These are phyloP conservation scores for Sipha flava DNA, from an alignment of 1,140 invertebrate species.

Conservation along the genomic window DNA sequence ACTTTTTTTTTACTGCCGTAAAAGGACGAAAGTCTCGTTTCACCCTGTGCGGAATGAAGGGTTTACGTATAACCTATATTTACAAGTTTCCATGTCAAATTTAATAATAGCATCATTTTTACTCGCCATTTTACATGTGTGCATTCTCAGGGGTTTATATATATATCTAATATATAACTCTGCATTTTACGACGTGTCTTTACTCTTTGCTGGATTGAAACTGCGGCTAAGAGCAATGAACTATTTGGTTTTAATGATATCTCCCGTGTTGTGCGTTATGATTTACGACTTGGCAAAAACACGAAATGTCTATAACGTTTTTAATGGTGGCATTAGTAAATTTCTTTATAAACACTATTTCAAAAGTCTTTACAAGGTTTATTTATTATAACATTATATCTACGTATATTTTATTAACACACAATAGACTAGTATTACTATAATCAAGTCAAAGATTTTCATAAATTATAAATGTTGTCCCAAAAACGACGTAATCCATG, in stretches of 20 bases:
- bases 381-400: no score
- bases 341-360: not conserved
- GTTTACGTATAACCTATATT: not conserved
- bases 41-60: not conserved
- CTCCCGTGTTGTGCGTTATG: not conserved
- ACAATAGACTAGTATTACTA: no score
- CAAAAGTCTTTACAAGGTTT: not conserved
- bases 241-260: conserved; percentile 5
- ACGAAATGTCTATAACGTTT: not conserved
- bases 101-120: conserved; percentile 12
- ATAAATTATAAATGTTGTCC: no score
- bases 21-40: not conserved
- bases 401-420: no score
- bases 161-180: not conserved
- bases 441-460: no score
- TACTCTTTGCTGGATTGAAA: not conserved
- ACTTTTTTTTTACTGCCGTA: not conserved
- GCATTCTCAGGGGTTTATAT: not conserved
- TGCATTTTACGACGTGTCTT: not conserved
- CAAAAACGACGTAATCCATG: no score
- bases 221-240: conserved; percentile 6
- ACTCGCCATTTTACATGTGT: not conserved
- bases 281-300: conserved; percentile 29
- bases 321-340: not conserved
- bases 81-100: conserved; percentile 16